Evolutionary conservation across 2,113 vertebrate species (phyloP).

Genomic region (Athene noctua): DNA sequence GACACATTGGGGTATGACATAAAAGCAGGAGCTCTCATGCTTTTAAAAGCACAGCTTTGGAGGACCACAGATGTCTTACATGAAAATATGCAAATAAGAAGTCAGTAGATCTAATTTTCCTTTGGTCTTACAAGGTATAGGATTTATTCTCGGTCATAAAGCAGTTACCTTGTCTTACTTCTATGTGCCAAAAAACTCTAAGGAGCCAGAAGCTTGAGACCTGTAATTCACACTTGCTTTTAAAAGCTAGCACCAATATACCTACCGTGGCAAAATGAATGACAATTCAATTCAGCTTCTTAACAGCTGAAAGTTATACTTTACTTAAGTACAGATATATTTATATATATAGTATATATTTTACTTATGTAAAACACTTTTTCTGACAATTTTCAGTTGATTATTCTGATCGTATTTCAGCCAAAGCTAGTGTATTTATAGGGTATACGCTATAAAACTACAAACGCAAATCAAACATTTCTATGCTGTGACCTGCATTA

Average conservation of each 20-base stretch:
- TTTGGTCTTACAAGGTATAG: background rate
- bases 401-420: background rate
- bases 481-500: background rate
- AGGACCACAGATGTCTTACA: background rate
- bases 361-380: background rate
- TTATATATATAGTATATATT: too few species aligned
- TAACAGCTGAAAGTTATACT: background rate
- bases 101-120: background rate
- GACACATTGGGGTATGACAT: accelerated
- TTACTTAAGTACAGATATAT: background rate
- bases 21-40: background rate
- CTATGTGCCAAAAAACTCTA: background rate
- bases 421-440: background rate
- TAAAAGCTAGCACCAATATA: background rate
- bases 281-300: background rate
- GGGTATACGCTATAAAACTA: background rate
- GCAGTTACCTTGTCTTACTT: background rate
- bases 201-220: constrained; percentile 20
- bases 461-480: background rate
- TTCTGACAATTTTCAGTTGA: background rate
- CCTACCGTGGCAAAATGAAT: background rate
- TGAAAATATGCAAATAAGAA: background rate
- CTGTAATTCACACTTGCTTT: background rate
- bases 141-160: background rate
- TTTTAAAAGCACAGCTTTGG: background rate